A percentile compares a stretch with the other conserved stretches of the same genome.
Evolutionary conservation across 2,113 vertebrate genomes (phyloP).

Genomic region (Opisthocomus hoazin): DNA sequence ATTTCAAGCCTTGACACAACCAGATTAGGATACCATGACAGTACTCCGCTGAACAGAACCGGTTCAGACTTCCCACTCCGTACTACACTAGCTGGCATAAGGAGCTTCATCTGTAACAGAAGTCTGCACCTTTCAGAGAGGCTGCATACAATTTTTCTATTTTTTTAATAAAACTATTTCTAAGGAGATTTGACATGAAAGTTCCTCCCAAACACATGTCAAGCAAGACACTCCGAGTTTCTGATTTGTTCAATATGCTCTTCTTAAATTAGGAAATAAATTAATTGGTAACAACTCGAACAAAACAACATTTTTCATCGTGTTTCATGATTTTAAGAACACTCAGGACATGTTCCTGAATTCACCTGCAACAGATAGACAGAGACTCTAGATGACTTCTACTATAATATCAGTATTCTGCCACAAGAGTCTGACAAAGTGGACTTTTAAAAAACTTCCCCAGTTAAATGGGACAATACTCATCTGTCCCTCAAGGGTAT

Average conservation of each 20-base stretch:
- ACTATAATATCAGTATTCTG: neutral
- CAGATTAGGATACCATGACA: neutral
- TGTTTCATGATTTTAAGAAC: neutral
- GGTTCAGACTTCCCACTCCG: neutral
- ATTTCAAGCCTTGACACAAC: neutral
- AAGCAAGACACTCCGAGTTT: neutral
- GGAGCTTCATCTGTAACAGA: neutral
- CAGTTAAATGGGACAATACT: neutral
- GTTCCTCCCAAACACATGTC: neutral
- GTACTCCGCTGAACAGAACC: neutral
- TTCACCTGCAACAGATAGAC: neutral
- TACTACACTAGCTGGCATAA: neutral
- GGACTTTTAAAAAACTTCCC: neutral
- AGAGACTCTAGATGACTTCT: neutral
- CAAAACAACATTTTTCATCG: neutral
- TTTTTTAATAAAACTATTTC: neutral
- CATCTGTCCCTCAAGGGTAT: neutral
- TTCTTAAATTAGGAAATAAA: neutral
- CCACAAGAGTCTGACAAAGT: neutral
- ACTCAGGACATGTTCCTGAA: neutral
- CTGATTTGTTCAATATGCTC: neutral
- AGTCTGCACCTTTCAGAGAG: neutral
- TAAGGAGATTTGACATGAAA: neutral
- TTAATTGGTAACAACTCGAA: neutral
- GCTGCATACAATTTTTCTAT: neutral